phyloP scores from a whole-genome alignment of 2,113 vertebrate genomes.

The Mystacornis crossleyi region DNA sequence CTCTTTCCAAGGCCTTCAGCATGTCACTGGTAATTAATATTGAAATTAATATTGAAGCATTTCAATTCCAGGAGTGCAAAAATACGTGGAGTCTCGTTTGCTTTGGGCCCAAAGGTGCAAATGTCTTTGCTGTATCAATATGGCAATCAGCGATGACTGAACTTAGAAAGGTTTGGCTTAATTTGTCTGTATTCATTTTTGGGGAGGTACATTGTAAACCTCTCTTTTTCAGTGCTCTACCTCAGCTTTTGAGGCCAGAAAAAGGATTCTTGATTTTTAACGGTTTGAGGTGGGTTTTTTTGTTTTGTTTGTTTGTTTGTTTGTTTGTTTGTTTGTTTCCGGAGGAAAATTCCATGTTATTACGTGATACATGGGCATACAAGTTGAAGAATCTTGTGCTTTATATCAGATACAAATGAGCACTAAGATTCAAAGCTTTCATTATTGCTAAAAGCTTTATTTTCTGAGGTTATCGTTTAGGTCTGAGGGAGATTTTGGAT shows the following conservation, averaged over 20 bases:
- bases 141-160: neutral
- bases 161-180: neutral
- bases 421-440: neutral
- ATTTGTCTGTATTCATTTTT: neutral
- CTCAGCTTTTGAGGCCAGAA: neutral
- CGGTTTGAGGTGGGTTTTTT: no score
- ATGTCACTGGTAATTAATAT: neutral
- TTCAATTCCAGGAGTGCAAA: neutral
- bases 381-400: neutral
- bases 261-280: neutral
- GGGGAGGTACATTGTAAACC: neutral
- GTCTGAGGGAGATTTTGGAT: neutral
- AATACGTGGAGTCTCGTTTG: neutral
- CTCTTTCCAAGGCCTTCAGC: neutral
- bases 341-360: neutral
- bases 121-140: neutral
- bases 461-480: neutral
- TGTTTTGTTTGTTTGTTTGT: no score
- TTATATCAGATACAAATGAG: neutral
- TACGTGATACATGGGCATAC: fast-evolving
- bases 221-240: neutral
- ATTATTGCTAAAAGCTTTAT: neutral
- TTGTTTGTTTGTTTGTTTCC: no score
- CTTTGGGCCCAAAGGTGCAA: neutral
- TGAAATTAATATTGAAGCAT: neutral